Percentiles rank a stretch among this genome's conserved stretches.
Evolutionary conservation across 2,113 vertebrate genomes (phyloP).

Genomic region (Meles meles): DNA sequence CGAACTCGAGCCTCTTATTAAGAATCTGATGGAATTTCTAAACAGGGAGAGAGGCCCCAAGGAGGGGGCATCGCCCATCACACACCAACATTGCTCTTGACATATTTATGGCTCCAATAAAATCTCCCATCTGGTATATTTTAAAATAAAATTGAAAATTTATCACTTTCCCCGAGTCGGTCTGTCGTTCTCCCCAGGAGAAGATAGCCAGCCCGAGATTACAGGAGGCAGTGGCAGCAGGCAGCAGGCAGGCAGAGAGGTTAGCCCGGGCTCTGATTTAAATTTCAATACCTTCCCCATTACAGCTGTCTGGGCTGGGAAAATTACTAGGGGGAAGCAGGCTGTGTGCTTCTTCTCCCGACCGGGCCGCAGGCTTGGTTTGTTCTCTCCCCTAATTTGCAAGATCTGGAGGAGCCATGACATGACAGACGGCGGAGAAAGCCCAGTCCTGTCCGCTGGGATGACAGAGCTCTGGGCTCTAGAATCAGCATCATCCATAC

Average conservation of each 20-base stretch:
- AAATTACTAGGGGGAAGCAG: constrained; percentile 68
- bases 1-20: constrained; percentile 80
- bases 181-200: constrained; percentile 79
- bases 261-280: constrained; percentile 81
- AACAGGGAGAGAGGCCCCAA: constrained; percentile 77
- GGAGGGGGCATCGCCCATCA: constrained; percentile 79
- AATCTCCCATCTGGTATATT: constrained; percentile 88
- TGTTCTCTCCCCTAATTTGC: neutral
- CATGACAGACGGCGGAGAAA: neutral
- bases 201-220: constrained; percentile 82
- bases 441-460: fast-evolving
- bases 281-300: constrained; percentile 81
- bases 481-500: neutral
- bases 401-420: neutral
- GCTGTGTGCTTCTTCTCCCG: constrained; percentile 42
- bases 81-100: constrained; percentile 82
- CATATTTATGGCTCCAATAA: constrained; percentile 88
- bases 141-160: constrained; percentile 89
- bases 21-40: constrained; percentile 83
- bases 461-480: neutral
- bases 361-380: neutral
- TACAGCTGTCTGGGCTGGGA: constrained; percentile 76
- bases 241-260: constrained; percentile 52
- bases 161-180: constrained; percentile 82
- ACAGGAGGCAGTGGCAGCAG: constrained; percentile 68